Conservation (phyloP, 2,113 vertebrate genomes). For the Onychostruthus taczanowskii region DNA sequence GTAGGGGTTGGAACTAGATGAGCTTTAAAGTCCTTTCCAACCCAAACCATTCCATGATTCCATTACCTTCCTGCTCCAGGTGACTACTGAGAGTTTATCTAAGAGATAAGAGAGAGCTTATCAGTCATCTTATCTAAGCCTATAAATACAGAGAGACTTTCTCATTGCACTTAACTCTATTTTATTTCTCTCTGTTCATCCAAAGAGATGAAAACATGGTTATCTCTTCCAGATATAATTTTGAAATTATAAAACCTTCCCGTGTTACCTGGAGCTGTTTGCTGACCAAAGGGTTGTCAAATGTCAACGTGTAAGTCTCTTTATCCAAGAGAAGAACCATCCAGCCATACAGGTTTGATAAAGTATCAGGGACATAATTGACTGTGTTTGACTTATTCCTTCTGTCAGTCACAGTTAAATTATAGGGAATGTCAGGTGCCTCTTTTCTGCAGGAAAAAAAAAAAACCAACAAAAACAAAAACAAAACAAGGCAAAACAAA, state of each 20-base stretch:
- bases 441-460: conserved; percentile 47
- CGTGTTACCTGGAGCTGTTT: conserved; percentile 61
- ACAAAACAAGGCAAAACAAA: no score
- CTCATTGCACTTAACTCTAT: not conserved
- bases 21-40: not conserved
- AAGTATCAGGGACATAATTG: conserved; percentile 69
- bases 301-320: conserved; percentile 63
- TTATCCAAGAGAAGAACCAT: conserved; percentile 73
- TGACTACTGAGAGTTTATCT: not conserved
- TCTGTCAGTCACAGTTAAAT: conserved; percentile 71
- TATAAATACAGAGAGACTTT: not conserved
- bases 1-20: not conserved
- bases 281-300: conserved; percentile 28
- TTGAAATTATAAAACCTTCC: not conserved
- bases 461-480: not conserved
- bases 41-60: not conserved
- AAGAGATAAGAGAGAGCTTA: not conserved
- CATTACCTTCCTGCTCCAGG: not conserved
- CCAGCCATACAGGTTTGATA: conserved; percentile 73
- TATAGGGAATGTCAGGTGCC: conserved; percentile 35
- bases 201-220: not conserved
- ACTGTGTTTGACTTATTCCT: conserved; percentile 68
- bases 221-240: not conserved
- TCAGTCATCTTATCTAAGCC: not conserved
- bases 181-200: not conserved